Percentiles rank a stretch among this genome's conserved stretches.
These are phyloP conservation scores for Vollenhovia emeryi DNA, from an alignment of 1,140 invertebrate genomes.

Conservation along the genomic window DNA sequence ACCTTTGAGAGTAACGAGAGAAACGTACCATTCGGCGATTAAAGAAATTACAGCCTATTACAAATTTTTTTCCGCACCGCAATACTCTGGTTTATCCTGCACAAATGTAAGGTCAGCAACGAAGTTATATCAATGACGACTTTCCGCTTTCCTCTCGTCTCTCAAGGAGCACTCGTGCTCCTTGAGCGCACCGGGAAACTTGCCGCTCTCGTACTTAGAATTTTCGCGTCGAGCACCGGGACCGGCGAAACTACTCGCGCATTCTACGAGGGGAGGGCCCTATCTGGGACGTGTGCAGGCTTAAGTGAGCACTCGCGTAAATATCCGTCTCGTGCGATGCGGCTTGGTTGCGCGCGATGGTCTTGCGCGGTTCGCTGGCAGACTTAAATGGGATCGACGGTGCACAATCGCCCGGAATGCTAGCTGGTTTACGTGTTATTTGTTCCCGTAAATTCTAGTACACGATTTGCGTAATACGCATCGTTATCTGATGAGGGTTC, in stretches of 20 bases:
- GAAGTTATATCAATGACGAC: background rate
- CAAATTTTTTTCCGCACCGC: too few relatives aligned
- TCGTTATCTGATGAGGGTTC: background rate
- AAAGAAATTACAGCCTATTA: too few relatives aligned
- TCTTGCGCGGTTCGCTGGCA: background rate
- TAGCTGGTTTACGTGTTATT: background rate
- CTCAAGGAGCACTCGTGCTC: background rate
- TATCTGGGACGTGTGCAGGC: background rate
- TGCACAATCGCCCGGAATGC: background rate
- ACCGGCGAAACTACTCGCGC: background rate
- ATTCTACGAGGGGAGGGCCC: background rate
- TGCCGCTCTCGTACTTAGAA: background rate
- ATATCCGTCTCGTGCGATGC: constrained; percentile 17
- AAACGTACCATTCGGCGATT: too few relatives aligned
- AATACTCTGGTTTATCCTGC: too few relatives aligned
- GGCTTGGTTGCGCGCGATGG: background rate
- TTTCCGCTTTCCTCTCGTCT: background rate
- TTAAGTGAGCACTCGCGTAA: constrained; percentile 36
- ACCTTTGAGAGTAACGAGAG: too few relatives aligned
- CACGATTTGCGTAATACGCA: background rate
- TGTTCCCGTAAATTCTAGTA: background rate
- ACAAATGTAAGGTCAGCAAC: background rate
- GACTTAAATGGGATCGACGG: constrained; percentile 4
- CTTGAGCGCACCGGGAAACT: constrained; percentile 7
- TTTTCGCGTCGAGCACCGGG: background rate